These are phyloP conservation scores for Dryomyza anilis DNA, from an alignment of 2,888 invertebrate genomes.

Conservation along the genomic window DNA sequence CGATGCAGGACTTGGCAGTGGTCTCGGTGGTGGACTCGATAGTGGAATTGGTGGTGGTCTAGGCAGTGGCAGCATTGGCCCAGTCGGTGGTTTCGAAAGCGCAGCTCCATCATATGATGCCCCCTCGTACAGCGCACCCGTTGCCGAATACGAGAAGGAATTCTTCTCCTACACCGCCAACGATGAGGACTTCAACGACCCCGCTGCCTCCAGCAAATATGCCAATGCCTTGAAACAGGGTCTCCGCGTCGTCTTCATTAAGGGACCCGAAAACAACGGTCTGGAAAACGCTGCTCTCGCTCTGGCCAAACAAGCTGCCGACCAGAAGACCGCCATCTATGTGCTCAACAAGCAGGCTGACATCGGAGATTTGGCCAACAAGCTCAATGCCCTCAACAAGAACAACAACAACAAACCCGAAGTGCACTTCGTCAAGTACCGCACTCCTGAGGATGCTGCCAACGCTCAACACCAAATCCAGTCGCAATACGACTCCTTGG, in stretches of 20 bases:
- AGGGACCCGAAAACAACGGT: constrained; percentile 51
- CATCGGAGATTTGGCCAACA: constrained; percentile 42
- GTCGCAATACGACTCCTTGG: constrained; percentile 49
- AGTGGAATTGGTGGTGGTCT: neutral
- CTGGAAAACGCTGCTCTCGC: constrained; percentile 47
- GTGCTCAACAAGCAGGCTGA: constrained; percentile 50
- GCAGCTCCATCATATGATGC: constrained; percentile 4
- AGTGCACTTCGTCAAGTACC: constrained; percentile 55
- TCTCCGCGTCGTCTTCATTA: constrained; percentile 54
- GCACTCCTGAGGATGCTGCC: constrained; percentile 51
- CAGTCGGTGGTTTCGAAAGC: constrained; percentile 5
- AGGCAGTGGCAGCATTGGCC: neutral
- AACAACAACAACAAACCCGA: constrained; percentile 49
- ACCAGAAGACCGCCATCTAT: constrained; percentile 51
- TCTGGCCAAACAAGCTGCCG: constrained; percentile 46
- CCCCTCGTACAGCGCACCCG: constrained; percentile 38
- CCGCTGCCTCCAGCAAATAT: constrained; percentile 39
- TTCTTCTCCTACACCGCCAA: constrained; percentile 50
- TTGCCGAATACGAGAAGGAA: constrained; percentile 47
- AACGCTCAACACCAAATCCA: constrained; percentile 52
- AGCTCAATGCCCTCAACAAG: constrained; percentile 41
- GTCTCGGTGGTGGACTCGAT: constrained; percentile 20
- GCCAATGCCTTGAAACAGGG: constrained; percentile 41
- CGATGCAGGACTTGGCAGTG: neutral
- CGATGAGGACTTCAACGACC: constrained; percentile 47